phyloP scores from a whole-genome alignment of 2,113 vertebrate genomes.

The Neogobius melanostomus region DNA sequence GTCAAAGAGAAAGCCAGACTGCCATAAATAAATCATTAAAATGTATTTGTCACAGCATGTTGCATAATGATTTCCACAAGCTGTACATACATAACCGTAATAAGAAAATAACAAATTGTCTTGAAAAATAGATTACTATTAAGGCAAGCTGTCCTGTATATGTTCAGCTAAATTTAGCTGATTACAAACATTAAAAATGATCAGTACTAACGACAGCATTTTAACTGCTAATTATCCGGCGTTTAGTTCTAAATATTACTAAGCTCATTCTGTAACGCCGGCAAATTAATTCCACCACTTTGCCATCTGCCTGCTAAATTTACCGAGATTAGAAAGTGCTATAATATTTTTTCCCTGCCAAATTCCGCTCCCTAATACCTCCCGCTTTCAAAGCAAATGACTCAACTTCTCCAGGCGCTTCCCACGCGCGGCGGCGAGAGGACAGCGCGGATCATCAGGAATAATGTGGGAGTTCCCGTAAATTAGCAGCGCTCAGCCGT shows the following conservation, averaged over 20 bases:
- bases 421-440: constrained; percentile 13
- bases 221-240: not conserved
- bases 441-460: constrained; percentile 14
- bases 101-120: no score
- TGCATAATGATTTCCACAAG: no score
- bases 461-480: constrained; percentile 32
- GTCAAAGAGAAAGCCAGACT: no score
- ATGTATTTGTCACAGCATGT: no score
- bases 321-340: constrained; percentile 5
- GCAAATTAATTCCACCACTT: not conserved
- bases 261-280: constrained; percentile 1
- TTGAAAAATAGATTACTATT: no score
- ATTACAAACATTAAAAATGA: not conserved
- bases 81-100: no score
- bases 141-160: not conserved
- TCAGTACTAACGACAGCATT: not conserved
- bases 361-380: constrained; percentile 8
- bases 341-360: constrained; percentile 5
- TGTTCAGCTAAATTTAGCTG: not conserved
- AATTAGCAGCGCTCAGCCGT: constrained; percentile 29
- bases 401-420: constrained; percentile 21
- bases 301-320: constrained; percentile 4
- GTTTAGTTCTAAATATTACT: constrained; percentile 3
- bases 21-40: no score
- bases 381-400: constrained; percentile 18